Evolutionary conservation across 2,797 vertebrate species (phyloP), one percentile per base, ranked within the genome.

Genomic region (Melanogrammus aeglefinus): DNA sequence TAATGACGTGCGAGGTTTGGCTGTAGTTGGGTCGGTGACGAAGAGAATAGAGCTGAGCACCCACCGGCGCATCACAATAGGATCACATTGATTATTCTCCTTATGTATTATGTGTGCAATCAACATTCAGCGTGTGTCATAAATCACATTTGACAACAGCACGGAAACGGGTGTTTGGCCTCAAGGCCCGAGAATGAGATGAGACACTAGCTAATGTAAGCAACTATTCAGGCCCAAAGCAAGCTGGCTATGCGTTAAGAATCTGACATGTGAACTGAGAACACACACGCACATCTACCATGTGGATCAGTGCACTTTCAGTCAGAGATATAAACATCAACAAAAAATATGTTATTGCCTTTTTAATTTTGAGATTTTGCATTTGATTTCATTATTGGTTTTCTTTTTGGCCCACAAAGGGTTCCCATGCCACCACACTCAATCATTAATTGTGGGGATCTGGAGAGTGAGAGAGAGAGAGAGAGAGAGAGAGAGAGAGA

Each of bases 331-430:
- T 66, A 38, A 44, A 80, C 38, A 16, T 47, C 44, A 16, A 47
- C 13, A 16, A 85, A 72, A 82, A 84, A 81, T 84, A 81, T 77
- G 85, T 86, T 83, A 33, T 16, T 63, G 12, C 77, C 86, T 87
- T 81, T 9, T 78, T 79, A 18, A 69, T 6, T 18, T 33, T 69
- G 51, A 24, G 36, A 24, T 70, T 29, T 72, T 18, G n/a, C 21
- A 38, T n/a, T 35, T 63, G 74, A 80, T 82, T 38, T 36, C 72
- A 1, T 39, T 38, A 73, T 75, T 72, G 44, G 44, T 41, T 80
- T 78, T 85, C 90, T 89, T 89, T 86, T 78, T 86, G 81, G 80
- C 82, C 81, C 80, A 74, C 81, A 90, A 92, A 90, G 78, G 80
- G 82, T 86, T 82, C 75, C 78, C 81, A 78, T 80, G 76, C 81